These are phyloP conservation scores for Petrophora chlorosata DNA, from an alignment of 2,888 invertebrate genomes.

Conservation along the genomic window DNA sequence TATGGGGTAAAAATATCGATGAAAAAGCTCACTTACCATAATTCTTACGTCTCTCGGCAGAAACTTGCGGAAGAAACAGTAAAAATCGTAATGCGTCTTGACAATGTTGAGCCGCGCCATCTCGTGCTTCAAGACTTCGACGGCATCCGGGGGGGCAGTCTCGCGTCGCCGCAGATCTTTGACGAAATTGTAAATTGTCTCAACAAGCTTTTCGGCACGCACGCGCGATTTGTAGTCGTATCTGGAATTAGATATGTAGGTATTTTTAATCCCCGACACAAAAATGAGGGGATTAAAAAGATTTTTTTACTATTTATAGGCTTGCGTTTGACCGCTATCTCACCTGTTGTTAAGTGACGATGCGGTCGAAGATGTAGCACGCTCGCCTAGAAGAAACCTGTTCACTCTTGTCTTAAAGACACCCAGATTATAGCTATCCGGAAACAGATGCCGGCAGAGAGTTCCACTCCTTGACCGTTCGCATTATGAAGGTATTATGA, in stretches of 20 bases:
- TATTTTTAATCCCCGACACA: background rate
- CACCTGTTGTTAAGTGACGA: too few species aligned
- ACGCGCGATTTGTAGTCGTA: constrained; percentile 73
- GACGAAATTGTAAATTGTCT: constrained; percentile 58
- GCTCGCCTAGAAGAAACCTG: too few species aligned
- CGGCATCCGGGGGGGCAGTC: constrained; percentile 45
- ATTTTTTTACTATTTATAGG: too few species aligned
- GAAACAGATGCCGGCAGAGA: too few species aligned
- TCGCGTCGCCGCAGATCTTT: constrained; percentile 46
- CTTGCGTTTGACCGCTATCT: too few species aligned
- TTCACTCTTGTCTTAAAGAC: too few species aligned
- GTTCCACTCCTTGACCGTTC: too few species aligned
- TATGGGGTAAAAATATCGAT: too few species aligned
- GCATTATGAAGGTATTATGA: too few species aligned
- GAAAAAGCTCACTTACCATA: constrained; percentile 62
- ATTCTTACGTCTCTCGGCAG: constrained; percentile 70
- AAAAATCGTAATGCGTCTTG: constrained; percentile 69
- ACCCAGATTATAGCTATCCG: too few species aligned
- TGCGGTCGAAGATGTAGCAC: too few species aligned
- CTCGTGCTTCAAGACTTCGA: constrained; percentile 58
- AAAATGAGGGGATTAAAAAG: too few species aligned
- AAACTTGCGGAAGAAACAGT: constrained; percentile 66
- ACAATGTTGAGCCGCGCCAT: constrained; percentile 66
- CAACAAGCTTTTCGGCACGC: constrained; percentile 66
- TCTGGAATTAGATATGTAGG: constrained; percentile 40